These are phyloP conservation scores for Chanos chanos DNA, from an alignment of 2,797 vertebrate genomes.

Conservation along the genomic window DNA sequence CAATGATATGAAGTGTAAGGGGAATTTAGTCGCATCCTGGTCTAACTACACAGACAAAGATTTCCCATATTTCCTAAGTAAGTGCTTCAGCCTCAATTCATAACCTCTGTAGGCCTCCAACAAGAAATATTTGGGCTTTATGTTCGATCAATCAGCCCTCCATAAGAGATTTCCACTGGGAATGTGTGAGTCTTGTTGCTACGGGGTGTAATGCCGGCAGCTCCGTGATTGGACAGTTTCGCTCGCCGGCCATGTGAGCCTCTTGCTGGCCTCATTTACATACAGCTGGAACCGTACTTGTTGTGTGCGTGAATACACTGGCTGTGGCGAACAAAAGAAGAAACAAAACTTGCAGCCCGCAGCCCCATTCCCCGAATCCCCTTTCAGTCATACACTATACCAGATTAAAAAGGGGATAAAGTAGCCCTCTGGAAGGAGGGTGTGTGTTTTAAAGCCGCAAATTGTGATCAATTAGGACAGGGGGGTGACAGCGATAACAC, in stretches of 20 bases:
- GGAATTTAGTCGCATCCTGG: no score
- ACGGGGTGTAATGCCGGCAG: slow-evolving; percentile 19
- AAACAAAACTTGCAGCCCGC: slow-evolving; percentile 35
- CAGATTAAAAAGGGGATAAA: slow-evolving; percentile 31
- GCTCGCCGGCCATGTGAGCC: slow-evolving; percentile 45
- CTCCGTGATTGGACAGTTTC: slow-evolving; percentile 40
- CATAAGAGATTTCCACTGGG: neutral
- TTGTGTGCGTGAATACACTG: slow-evolving; percentile 30
- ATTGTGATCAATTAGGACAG: slow-evolving; percentile 53
- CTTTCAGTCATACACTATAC: slow-evolving; percentile 34
- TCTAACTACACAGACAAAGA: no score
- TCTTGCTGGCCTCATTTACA: slow-evolving; percentile 46
- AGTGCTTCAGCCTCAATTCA: no score
- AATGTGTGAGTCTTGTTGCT: slow-evolving; percentile 43
- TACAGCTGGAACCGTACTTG: slow-evolving; percentile 54
- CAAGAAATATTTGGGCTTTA: no score
- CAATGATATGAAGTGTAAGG: no score
- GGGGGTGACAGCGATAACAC: slow-evolving; percentile 40
- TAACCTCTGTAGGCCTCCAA: no score
- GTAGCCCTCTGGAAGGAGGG: slow-evolving; percentile 26
- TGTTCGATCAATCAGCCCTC: no score
- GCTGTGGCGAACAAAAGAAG: slow-evolving; percentile 36
- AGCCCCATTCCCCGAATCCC: slow-evolving; percentile 34
- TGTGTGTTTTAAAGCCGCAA: slow-evolving; percentile 45
- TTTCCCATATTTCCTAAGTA: no score